Conservation (phyloP, 2,888 invertebrate species). For the Agrotis puta region DNA sequence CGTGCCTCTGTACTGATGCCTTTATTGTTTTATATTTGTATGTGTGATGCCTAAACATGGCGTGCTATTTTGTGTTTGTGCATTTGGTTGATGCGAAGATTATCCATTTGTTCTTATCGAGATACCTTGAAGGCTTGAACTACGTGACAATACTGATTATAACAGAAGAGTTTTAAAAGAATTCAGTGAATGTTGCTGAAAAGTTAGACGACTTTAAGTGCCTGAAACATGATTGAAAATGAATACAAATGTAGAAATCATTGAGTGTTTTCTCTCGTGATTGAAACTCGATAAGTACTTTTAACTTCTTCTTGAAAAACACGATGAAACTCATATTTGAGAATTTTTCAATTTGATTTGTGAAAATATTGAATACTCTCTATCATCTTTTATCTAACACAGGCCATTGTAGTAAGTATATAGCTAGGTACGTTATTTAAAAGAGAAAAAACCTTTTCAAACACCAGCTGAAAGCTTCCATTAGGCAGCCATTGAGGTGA, state of each 20-base stretch:
- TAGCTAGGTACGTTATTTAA: conserved; percentile 62
- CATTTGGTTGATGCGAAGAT: background rate
- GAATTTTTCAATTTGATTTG: background rate
- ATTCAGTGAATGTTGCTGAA: background rate
- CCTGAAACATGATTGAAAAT: background rate
- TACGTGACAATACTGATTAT: background rate
- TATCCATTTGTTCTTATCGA: background rate
- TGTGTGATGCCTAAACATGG: conserved; percentile 44
- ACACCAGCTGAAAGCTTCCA: conserved; percentile 76
- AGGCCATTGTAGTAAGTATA: conserved; percentile 20
- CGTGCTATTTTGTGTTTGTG: conserved; percentile 21
- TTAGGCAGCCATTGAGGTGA: conserved; percentile 79
- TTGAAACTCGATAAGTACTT: too few relatives aligned
- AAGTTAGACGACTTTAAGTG: background rate
- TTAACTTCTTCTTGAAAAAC: background rate
- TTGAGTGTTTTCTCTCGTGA: too few relatives aligned
- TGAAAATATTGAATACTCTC: background rate
- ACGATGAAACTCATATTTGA: background rate
- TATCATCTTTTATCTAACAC: conserved; percentile 14
- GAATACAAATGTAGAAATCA: background rate
- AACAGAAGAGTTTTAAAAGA: too few relatives aligned
- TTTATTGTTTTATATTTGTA: conserved; percentile 53
- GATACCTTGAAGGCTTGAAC: conserved; percentile 9
- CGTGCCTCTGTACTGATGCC: conserved; percentile 35
- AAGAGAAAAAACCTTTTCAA: conserved; percentile 73